These are phyloP conservation scores for Saturnia pavonia DNA, from an alignment of 2,888 invertebrate species.

Conservation along the genomic window DNA sequence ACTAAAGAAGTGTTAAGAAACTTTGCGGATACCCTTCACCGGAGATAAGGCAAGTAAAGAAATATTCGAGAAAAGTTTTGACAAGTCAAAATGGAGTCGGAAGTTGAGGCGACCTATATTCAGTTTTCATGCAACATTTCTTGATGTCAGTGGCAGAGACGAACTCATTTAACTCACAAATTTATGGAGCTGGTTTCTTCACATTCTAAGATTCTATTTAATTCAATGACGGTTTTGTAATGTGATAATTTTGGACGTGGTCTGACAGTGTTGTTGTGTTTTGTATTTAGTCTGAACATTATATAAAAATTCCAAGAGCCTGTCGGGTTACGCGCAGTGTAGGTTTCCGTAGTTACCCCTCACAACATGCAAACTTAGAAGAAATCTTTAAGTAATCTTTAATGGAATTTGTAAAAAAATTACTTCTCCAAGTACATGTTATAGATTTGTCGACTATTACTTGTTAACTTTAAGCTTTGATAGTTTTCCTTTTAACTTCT, in stretches of 20 bases:
- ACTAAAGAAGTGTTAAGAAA: neutral
- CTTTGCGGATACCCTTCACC: neutral
- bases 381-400: no score
- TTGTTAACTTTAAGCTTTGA: no score
- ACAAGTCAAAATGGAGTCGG: slow-evolving; percentile 8
- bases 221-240: neutral
- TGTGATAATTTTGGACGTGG: neutral
- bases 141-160: slow-evolving; percentile 11
- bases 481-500: no score
- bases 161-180: slow-evolving; percentile 13
- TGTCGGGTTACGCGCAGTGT: no score
- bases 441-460: no score
- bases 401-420: no score
- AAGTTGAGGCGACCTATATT: slow-evolving; percentile 9
- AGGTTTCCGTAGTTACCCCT: no score
- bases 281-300: neutral
- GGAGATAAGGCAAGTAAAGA: slow-evolving; percentile 3
- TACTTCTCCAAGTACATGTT: no score
- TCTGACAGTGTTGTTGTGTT: neutral
- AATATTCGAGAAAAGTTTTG: slow-evolving; percentile 11
- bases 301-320: neutral
- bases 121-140: slow-evolving; percentile 8
- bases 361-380: no score
- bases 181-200: slow-evolving; percentile 6
- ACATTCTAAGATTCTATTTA: neutral